phyloP scores from a whole-genome alignment of 2,888 invertebrate species.

The Lobophora halterata region DNA sequence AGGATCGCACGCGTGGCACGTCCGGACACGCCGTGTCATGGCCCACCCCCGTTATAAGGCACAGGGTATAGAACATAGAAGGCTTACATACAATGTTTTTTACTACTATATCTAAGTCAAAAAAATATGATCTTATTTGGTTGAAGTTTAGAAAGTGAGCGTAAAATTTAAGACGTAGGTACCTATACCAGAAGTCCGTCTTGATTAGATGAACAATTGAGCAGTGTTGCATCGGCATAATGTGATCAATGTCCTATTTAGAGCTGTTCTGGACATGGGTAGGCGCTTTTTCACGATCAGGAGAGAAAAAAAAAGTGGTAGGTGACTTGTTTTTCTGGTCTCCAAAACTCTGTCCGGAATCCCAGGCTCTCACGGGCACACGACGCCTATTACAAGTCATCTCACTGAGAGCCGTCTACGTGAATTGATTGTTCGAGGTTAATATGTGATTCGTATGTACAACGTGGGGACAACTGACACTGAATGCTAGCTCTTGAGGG shows the following conservation, averaged over 20 bases:
- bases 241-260: too few species aligned
- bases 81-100: constrained; percentile 1
- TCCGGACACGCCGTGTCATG: constrained; percentile 40
- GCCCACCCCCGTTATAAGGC: constrained; percentile 33
- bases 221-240: too few species aligned
- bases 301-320: too few species aligned
- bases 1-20: constrained; percentile 44
- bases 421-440: constrained; percentile 45
- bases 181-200: too few species aligned
- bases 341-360: constrained; percentile 1
- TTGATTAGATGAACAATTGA: too few species aligned
- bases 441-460: constrained; percentile 35
- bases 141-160: too few species aligned
- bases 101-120: too few species aligned
- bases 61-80: constrained; percentile 13
- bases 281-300: too few species aligned
- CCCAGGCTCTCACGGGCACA: constrained; percentile 27
- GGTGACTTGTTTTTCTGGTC: too few species aligned
- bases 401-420: constrained; percentile 38
- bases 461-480: constrained; percentile 20
- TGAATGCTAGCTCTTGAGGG: constrained; percentile 4
- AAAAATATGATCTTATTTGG: too few species aligned
- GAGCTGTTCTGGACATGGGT: too few species aligned
- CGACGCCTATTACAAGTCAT: constrained; percentile 46
- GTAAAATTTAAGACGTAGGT: too few species aligned